Evolutionary conservation across 2,888 invertebrate genomes (phyloP), one percentile per base, ranked within the genome.

Genomic region (Drosophila subquinaria): DNA sequence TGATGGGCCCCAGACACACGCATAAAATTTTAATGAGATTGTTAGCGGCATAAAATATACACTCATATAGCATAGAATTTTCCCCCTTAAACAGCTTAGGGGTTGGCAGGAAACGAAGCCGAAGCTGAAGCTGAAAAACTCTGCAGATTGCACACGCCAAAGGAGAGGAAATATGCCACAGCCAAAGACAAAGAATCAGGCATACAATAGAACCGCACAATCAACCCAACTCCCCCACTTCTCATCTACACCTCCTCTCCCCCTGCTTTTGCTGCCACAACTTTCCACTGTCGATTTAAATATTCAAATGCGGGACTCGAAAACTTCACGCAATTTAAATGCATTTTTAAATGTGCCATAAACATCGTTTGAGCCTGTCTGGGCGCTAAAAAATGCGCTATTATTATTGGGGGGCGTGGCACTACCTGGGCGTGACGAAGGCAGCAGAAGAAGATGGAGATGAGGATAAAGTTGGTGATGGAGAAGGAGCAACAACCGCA

Each of bases 1-100:
- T 82, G 69, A 68, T 66, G 70, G 70, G 63, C 50, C 62, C 66
- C 64, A 79, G 82, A 82, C 89, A 79, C 73, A 86, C 86, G 86
- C 86, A 89, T 89, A 88, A 88, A 89, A 89, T 89, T 86, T 86
- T 86, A 86, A 86, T 86, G 89, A 86, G 89, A 86, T 86, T 86
- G 86, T 86, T 86, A 86, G 81, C 82, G 89, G 81, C 82, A 84
- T 81, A 85, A 86, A 88, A 82, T 86, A 79, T 87, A 89, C 73
- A 69, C 69, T 69, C 79, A 75, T 60, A 70, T 38, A 55, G 70
- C 56, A 65, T 60, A 67, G 64, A 27, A 20, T 17, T 38, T 40
- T 9, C 11, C 2, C 4, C 17, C 33, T 17, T 13, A 13, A 36
- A 10, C 53, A 10, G 8, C 17, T 40, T 50, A 15, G 74, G 73